phyloP scores from a whole-genome alignment of 1,140 invertebrate species.

The Eriocheir sinensis region DNA sequence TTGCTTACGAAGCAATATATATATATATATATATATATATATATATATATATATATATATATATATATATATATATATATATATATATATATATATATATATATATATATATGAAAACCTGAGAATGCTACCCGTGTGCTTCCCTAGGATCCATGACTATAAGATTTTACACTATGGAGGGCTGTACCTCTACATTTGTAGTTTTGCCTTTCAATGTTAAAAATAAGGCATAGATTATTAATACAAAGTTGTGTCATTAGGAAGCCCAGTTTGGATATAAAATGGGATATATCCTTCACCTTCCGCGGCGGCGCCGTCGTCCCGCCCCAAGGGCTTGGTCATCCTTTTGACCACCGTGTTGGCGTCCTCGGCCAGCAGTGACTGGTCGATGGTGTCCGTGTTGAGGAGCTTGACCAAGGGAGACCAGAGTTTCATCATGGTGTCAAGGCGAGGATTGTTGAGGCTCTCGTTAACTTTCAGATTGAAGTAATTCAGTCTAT shows the following conservation, averaged over 20 bases:
- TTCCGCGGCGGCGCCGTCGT: constrained; percentile 64
- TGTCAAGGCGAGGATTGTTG: constrained; percentile 57
- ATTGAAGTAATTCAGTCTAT: constrained; percentile 68
- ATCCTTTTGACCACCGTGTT: constrained; percentile 54
- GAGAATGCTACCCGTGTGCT: too few relatives aligned
- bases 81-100: constrained; percentile 57
- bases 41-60: constrained; percentile 52
- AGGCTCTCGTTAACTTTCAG: constrained; percentile 63
- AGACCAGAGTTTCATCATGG: constrained; percentile 72
- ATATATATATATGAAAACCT: constrained; percentile 17
- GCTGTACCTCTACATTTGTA: too few relatives aligned
- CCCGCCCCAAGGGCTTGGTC: constrained; percentile 36
- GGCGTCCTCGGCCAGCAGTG: constrained; percentile 65
- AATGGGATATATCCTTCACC: too few relatives aligned
- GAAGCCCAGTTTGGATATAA: too few relatives aligned
- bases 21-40: constrained; percentile 58
- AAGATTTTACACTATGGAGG: too few relatives aligned
- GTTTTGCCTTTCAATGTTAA: too few relatives aligned
- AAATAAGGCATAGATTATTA: too few relatives aligned
- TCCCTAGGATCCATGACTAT: too few relatives aligned
- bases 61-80: constrained; percentile 36
- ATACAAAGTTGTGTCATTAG: too few relatives aligned
- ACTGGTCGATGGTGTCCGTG: constrained; percentile 73
- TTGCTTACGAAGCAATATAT: constrained; percentile 2
- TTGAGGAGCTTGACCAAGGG: constrained; percentile 71